Evolutionary conservation across 2,888 invertebrate species (phyloP).

Genomic region (Tetragonula carbonaria): DNA sequence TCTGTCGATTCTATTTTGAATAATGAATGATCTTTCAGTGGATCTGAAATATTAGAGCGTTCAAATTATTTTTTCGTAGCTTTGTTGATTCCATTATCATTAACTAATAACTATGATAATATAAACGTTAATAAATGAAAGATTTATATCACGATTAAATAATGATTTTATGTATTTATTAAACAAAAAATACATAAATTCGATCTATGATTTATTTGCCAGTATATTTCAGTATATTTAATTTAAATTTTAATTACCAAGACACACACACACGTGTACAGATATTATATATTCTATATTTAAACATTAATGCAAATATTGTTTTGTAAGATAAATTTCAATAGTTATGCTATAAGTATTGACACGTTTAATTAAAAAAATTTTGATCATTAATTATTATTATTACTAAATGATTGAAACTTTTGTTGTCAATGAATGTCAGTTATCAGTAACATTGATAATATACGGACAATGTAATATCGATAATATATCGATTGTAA

Average conservation of each 20-base stretch:
- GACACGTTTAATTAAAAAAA: no score
- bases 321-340: no score
- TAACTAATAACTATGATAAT: neutral
- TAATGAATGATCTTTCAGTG: neutral
- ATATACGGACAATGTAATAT: no score
- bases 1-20: neutral
- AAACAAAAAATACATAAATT: neutral
- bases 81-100: neutral
- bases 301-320: neutral
- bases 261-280: neutral
- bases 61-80: neutral
- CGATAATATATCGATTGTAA: no score
- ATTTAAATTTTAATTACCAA: neutral
- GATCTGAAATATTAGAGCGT: conserved; percentile 33
- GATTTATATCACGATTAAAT: no score
- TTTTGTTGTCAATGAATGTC: no score
- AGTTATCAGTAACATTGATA: no score
- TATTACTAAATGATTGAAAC: no score
- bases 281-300: neutral
- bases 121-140: neutral
- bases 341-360: no score
- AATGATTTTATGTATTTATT: no score
- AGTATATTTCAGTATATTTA: neutral
- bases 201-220: neutral
- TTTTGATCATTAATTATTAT: no score